These are phyloP conservation scores for Caenorhabditis drosophilae DNA, from an alignment of 2,888 invertebrate genomes.

Conservation along the genomic window DNA sequence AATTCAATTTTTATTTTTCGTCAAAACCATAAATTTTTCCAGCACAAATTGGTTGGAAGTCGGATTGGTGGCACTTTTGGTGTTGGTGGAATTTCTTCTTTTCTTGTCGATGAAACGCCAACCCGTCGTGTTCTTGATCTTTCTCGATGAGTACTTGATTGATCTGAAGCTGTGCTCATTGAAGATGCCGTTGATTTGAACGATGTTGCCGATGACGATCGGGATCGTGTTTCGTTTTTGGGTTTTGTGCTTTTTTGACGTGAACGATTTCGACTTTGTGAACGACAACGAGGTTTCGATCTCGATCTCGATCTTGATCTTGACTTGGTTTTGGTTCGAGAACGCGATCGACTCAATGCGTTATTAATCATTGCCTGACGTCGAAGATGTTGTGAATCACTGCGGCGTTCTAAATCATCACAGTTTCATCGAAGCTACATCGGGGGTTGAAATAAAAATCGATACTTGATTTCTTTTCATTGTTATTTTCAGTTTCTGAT, in stretches of 20 bases:
- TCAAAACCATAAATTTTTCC: too few relatives aligned
- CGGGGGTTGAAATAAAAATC: too few relatives aligned
- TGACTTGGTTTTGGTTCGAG: not conserved
- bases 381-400: constrained; percentile 15
- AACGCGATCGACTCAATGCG: constrained; percentile 9
- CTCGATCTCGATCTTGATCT: not conserved
- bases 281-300: not conserved
- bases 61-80: too few relatives aligned
- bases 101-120: constrained; percentile 1
- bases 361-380: constrained; percentile 22
- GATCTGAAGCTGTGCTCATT: too few relatives aligned
- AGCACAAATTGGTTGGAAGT: too few relatives aligned
- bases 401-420: constrained; percentile 2
- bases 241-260: too few relatives aligned
- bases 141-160: not conserved
- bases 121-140: not conserved
- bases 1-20: too few relatives aligned
- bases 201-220: not conserved
- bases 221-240: constrained; percentile 1
- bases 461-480: too few relatives aligned
- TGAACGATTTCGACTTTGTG: too few relatives aligned
- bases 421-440: too few relatives aligned
- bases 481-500: constrained; percentile 8
- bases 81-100: not conserved
- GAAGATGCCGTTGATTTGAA: too few relatives aligned